phyloP scores from a whole-genome alignment of 2,888 invertebrate species.

The Catocala nupta region DNA sequence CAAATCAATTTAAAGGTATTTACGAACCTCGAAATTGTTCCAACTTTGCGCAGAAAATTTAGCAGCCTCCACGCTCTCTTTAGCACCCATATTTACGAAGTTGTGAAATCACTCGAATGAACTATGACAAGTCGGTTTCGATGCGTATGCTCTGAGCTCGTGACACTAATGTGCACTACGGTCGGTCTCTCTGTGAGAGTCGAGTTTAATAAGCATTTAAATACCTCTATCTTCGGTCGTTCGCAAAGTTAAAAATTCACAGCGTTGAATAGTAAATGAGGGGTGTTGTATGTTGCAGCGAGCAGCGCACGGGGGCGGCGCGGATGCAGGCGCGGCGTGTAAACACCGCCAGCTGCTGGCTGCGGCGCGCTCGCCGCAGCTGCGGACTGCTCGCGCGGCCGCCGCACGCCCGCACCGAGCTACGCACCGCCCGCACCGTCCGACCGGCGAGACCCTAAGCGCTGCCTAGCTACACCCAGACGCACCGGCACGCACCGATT shows the following conservation, averaged over 20 bases:
- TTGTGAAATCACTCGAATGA: slow-evolving; percentile 83
- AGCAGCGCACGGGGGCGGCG: slow-evolving; percentile 64
- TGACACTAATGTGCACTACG: slow-evolving; percentile 83
- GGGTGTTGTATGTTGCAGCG: slow-evolving; percentile 78
- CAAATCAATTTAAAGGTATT: slow-evolving; percentile 83
- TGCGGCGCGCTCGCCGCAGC: slow-evolving; percentile 65
- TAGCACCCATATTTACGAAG: slow-evolving; percentile 91
- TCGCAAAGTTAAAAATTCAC: slow-evolving; percentile 84
- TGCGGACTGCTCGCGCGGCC: slow-evolving; percentile 61
- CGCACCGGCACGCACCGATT: slow-evolving; percentile 53
- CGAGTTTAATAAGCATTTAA: slow-evolving; percentile 79
- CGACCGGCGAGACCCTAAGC: slow-evolving; percentile 39
- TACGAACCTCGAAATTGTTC: slow-evolving; percentile 93
- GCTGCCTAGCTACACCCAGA: slow-evolving; percentile 48
- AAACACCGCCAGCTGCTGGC: slow-evolving; percentile 82
- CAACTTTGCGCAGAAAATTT: slow-evolving; percentile 94
- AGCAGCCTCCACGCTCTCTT: slow-evolving; percentile 93
- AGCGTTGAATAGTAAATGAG: slow-evolving; percentile 83
- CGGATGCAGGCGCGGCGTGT: slow-evolving; percentile 77
- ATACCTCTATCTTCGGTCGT: slow-evolving; percentile 82
- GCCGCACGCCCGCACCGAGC: slow-evolving; percentile 52
- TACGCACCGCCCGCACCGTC: slow-evolving; percentile 41
- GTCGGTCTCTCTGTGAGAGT: slow-evolving; percentile 76
- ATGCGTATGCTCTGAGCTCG: slow-evolving; percentile 83
- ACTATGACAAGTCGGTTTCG: slow-evolving; percentile 80